These are phyloP conservation scores for Anguilla rostrata DNA, from an alignment of 2,113 vertebrate species.

Conservation along the genomic window DNA sequence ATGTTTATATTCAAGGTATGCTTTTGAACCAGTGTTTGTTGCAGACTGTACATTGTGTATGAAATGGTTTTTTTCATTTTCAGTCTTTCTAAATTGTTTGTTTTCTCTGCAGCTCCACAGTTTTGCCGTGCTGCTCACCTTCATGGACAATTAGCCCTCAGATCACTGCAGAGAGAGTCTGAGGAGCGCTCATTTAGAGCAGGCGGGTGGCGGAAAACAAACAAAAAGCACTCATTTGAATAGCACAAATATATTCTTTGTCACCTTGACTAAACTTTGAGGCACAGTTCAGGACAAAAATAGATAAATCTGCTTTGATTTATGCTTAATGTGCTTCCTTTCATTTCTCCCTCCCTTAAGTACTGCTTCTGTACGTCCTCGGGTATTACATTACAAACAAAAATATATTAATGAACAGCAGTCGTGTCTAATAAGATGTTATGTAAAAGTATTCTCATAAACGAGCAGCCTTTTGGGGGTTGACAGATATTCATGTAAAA, in stretches of 20 bases:
- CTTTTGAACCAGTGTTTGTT: too few relatives aligned
- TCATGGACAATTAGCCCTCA: constrained; percentile 59
- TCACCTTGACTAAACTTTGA: constrained; percentile 34
- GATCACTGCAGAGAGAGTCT: constrained; percentile 51
- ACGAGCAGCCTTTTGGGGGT: neutral
- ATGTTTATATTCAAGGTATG: too few relatives aligned
- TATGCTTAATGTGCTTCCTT: neutral
- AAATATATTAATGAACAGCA: neutral
- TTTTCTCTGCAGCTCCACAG: constrained; percentile 36
- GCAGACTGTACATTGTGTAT: too few relatives aligned
- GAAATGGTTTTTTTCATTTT: too few relatives aligned
- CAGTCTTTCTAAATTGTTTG: neutral
- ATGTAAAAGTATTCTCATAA: neutral
- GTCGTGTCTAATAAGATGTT: neutral
- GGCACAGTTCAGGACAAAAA: neutral
- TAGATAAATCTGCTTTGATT: neutral
- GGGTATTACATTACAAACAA: neutral
- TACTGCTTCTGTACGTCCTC: neutral
- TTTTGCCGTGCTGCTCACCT: constrained; percentile 61
- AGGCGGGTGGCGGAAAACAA: constrained; percentile 48
- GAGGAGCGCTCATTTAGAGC: constrained; percentile 48
- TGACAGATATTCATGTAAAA: neutral
- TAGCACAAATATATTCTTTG: constrained; percentile 38
- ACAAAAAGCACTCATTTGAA: constrained; percentile 34
- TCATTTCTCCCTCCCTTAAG: neutral